Percentiles rank a stretch among this genome's conserved stretches.
Evolutionary conservation across 2,113 vertebrate species (phyloP).

Genomic region (Alaudala cheleensis): DNA sequence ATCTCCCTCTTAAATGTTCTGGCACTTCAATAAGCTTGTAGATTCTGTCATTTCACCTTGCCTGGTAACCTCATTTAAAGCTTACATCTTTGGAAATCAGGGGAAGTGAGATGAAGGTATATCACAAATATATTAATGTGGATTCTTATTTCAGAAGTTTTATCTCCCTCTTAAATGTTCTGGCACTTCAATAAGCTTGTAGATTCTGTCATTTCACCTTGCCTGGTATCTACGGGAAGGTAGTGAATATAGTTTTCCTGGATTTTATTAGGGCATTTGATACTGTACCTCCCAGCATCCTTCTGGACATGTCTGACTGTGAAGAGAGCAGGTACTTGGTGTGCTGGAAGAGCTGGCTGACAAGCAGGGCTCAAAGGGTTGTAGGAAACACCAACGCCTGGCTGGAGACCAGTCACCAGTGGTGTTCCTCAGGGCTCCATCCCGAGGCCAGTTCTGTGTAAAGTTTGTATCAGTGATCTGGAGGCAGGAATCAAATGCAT

Average conservation of each 20-base stretch:
- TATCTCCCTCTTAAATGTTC: neutral
- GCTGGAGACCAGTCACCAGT: neutral
- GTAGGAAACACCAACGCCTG: neutral
- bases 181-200: neutral
- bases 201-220: neutral
- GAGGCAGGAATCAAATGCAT: neutral
- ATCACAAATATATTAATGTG: neutral
- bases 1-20: too few species aligned
- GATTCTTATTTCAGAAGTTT: neutral
- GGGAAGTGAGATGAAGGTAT: neutral
- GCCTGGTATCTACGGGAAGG: neutral
- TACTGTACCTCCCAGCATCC: neutral
- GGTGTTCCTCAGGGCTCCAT: neutral
- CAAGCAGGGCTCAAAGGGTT: neutral
- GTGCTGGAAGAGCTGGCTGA: neutral
- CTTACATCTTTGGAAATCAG: neutral
- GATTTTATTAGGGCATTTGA: neutral
- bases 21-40: too few species aligned
- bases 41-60: too few species aligned
- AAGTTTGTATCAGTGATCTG: neutral
- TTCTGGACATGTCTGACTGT: neutral
- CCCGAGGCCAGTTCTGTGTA: neutral
- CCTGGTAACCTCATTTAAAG: neutral
- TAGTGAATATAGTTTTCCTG: neutral
- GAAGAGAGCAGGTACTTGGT: neutral